Evolutionary conservation across 2,797 vertebrate species (phyloP).

Genomic region (Anniella stebbinsi): DNA sequence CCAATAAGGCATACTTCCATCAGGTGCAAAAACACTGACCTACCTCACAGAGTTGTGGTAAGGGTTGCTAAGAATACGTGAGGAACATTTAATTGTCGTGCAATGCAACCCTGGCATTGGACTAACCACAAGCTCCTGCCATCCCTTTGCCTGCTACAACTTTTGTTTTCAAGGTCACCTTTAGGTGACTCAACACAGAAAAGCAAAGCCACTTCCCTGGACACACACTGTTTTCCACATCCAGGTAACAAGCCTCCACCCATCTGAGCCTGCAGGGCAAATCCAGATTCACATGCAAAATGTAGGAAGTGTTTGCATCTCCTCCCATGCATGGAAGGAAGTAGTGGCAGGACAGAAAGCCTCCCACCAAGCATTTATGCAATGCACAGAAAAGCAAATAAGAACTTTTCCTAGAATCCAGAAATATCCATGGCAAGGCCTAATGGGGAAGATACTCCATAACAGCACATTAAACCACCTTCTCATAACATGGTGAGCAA

Average conservation of each 20-base stretch:
- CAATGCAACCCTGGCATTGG: background rate
- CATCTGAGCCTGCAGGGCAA: background rate
- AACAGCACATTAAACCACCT: background rate
- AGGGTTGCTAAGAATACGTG: background rate
- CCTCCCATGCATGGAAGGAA: background rate
- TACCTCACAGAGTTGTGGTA: background rate
- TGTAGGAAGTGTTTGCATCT: background rate
- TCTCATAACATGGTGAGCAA: background rate
- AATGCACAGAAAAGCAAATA: background rate
- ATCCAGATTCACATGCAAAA: background rate
- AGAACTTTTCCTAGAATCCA: background rate
- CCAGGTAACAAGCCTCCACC: background rate
- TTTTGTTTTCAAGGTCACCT: slow-evolving; percentile 6
- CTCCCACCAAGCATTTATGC: background rate
- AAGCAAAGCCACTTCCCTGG: background rate
- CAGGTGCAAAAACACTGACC: background rate
- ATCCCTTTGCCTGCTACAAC: background rate
- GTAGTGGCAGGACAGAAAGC: background rate
- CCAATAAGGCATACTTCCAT: background rate
- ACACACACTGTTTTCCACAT: background rate
- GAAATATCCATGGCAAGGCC: background rate
- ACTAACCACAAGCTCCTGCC: background rate
- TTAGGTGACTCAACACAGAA: background rate
- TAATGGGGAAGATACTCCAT: background rate
- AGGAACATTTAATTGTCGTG: too few relatives aligned